Base-by-base conservation (phyloP, 2,888 invertebrate species). In the Rosalia funebris region DNA sequence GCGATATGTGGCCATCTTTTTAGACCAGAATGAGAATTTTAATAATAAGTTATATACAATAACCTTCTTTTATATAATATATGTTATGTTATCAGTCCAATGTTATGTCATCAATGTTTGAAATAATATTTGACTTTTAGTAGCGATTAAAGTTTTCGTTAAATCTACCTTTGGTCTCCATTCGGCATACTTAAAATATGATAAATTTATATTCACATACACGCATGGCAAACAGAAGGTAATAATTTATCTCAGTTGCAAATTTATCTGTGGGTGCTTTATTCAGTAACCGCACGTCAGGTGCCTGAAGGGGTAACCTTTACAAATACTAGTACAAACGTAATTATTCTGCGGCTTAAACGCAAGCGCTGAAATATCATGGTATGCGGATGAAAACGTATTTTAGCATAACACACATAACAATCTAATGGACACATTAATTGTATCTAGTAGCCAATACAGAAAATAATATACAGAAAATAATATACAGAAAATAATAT, bases 301-400 rank as follows among this genome's bases (percentile, higher is more conserved):
- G 12, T 17, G 19, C 36, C 14, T 36, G 36, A 19, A 36, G 37
- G 12, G 34, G 12, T 20, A 14, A 11, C 14, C 17, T 20, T 48
- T 16, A 9, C 48, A 48, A 48, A 48, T 48, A 48, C 20, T 37
- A 12, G 34, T 48, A 48, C 34, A 36, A 48, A 20, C 48, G 37
- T 37, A 48, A 48, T 48, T 48, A 14, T 16, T 37, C 19, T 20
- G 19, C 19, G 17, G 34, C 34, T 20, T 37, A 12, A 20, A 4
- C 20, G 12, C 19, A 37, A 48, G 37, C 17, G 37, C 48, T 37
- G 36, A 20, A 48, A 48, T 37, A 37, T 34, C 48, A 48, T 16
- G 7, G 7, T 25, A 7, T 25, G 25, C 25, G 7, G 25, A 25
- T 7, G 25, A 25, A 25, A 3, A 25, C 25, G 25, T 5, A 25